These are phyloP conservation scores for Talpa occidentalis DNA, from an alignment of 2,113 vertebrate genomes.

Conservation along the genomic window DNA sequence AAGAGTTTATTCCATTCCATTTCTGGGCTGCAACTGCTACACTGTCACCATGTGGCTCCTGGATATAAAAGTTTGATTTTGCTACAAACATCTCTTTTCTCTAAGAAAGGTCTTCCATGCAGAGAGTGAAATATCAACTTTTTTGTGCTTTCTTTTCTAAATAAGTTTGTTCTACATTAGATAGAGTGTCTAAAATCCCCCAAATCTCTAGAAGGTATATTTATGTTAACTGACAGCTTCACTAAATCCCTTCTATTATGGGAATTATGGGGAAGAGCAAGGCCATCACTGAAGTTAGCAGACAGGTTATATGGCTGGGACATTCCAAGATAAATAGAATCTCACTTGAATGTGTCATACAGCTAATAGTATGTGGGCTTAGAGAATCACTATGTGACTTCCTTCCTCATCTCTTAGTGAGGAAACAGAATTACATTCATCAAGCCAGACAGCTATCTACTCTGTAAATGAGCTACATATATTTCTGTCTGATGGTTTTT, in stretches of 20 bases:
- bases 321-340: neutral
- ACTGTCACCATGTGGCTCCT: neutral
- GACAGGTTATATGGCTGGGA: neutral
- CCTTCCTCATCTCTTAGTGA: neutral
- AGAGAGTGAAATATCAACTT: neutral
- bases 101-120: neutral
- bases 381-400: neutral
- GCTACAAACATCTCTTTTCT: neutral
- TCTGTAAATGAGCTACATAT: neutral
- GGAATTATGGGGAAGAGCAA: neutral
- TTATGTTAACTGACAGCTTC: neutral
- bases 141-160: neutral
- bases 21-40: neutral
- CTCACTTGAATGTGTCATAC: neutral
- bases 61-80: neutral
- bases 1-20: neutral
- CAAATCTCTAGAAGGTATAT: neutral
- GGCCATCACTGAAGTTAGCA: neutral
- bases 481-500: neutral
- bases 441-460: neutral
- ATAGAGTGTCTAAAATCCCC: neutral
- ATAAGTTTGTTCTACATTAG: neutral
- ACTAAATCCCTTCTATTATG: neutral
- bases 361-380: neutral
- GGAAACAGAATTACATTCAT: neutral